Percentiles rank a stretch among this genome's conserved stretches.
Evolutionary conservation across 1,140 invertebrate genomes (phyloP).

Genomic region (Drosophila dunni): DNA sequence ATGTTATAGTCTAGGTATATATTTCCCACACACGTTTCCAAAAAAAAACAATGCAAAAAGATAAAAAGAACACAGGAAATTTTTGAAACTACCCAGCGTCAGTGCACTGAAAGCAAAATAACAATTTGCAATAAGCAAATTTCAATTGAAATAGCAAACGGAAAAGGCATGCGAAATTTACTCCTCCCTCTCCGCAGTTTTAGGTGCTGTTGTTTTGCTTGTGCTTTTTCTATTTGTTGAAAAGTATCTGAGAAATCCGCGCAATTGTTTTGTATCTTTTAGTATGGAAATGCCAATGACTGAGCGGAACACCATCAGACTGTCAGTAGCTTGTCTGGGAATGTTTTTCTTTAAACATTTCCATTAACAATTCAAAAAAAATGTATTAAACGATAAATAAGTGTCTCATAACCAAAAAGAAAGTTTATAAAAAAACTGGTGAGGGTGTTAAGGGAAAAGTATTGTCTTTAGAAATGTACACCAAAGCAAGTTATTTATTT

Average conservation of each 20-base stretch:
- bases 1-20: slow-evolving; percentile 46
- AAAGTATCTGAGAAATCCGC: slow-evolving; percentile 63
- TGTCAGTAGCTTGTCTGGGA: background rate
- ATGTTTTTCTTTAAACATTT: background rate
- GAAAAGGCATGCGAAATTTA: slow-evolving; percentile 50
- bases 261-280: slow-evolving; percentile 49
- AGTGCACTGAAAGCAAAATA: slow-evolving; percentile 50
- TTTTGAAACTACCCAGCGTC: slow-evolving; percentile 54
- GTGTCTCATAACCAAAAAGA: too few species aligned
- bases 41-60: background rate
- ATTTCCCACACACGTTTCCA: slow-evolving; percentile 38
- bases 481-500: too few species aligned
- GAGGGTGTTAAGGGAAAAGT: too few species aligned
- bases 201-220: slow-evolving; percentile 22
- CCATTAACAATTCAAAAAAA: slow-evolving; percentile 12
- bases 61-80: slow-evolving; percentile 41
- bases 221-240: slow-evolving; percentile 11
- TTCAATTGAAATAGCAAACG: slow-evolving; percentile 75
- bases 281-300: slow-evolving; percentile 24
- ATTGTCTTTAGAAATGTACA: too few species aligned
- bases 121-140: slow-evolving; percentile 74
- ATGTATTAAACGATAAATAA: background rate
- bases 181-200: slow-evolving; percentile 1
- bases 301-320: slow-evolving; percentile 5
- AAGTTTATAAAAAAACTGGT: too few species aligned